Percentiles rank a stretch among this genome's conserved stretches.
phyloP scores from a whole-genome alignment of 2,888 invertebrate species.

The Sericinus montela region DNA sequence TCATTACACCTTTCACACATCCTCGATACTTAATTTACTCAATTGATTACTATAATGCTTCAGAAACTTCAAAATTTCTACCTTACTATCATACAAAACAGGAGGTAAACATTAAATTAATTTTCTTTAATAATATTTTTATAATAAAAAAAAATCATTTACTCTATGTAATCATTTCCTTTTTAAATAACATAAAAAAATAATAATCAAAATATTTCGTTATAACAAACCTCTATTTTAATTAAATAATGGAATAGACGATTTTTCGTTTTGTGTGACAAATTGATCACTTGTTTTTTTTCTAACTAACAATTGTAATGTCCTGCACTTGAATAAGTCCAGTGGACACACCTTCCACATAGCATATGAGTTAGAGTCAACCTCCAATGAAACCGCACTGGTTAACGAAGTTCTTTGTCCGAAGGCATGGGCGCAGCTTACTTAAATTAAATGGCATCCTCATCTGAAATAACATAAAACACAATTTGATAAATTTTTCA shows the following conservation, averaged over 20 bases:
- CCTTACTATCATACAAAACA: constrained; percentile 54
- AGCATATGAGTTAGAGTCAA: constrained; percentile 29
- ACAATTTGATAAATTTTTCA: background rate
- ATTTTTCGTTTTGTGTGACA: constrained; percentile 52
- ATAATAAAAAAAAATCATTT: constrained; percentile 54
- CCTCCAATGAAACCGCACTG: constrained; percentile 44
- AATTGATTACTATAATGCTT: constrained; percentile 47
- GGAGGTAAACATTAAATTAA: constrained; percentile 68
- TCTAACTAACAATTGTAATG: constrained; percentile 48
- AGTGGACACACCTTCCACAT: constrained; percentile 33
- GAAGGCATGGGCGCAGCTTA: constrained; percentile 64
- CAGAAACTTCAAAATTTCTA: constrained; percentile 48
- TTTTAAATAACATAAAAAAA: constrained; percentile 74
- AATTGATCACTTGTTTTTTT: constrained; percentile 38
- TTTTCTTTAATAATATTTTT: constrained; percentile 35
- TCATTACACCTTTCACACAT: constrained; percentile 28
- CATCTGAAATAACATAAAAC: constrained; percentile 51
- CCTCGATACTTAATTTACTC: constrained; percentile 30
- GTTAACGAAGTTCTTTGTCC: constrained; percentile 54
- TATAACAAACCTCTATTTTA: constrained; percentile 63
- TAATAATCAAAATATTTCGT: constrained; percentile 65
- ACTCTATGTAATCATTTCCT: constrained; percentile 64
- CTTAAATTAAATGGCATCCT: constrained; percentile 77
- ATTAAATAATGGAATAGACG: constrained; percentile 76
- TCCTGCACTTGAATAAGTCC: constrained; percentile 37